Evolutionary conservation across 2,113 vertebrate species (phyloP).

Genomic region (Grantiella picta): DNA sequence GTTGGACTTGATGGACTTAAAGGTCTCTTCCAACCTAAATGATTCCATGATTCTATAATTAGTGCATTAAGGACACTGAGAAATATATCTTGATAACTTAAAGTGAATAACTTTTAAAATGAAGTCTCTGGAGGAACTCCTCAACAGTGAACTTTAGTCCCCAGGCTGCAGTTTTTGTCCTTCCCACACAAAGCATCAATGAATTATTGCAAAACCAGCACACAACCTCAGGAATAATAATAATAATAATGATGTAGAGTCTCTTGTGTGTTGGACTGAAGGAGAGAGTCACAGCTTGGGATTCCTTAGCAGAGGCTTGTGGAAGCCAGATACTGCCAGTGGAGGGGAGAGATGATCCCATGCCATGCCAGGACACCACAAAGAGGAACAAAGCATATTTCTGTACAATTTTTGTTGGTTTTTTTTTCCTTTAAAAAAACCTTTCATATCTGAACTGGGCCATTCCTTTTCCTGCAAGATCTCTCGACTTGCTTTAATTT

Average conservation of each 20-base stretch:
- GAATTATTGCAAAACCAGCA: not conserved
- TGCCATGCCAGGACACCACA: not conserved
- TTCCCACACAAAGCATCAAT: not conserved
- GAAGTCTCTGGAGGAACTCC: not conserved
- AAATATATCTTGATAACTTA: not conserved
- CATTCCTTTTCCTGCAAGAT: not conserved
- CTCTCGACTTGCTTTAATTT: not conserved
- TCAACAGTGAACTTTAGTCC: not conserved
- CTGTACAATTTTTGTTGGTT: rapidly evolving
- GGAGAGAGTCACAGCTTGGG: not conserved
- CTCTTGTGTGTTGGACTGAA: not conserved
- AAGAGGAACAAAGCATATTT: not conserved
- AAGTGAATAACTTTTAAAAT: not conserved
- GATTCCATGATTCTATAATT: not conserved
- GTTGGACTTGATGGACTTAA: not conserved
- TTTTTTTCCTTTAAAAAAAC: not conserved
- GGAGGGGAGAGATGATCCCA: not conserved
- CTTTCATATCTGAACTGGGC: not conserved
- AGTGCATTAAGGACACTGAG: not conserved
- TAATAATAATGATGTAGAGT: not conserved
- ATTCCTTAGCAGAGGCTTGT: not conserved
- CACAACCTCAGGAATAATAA: not conserved
- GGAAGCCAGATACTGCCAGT: not conserved
- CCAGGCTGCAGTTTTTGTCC: not conserved
- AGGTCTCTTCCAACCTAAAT: not conserved